Conservation (phyloP, 1,140 invertebrate species). For the Ceratitis capitata region DNA sequence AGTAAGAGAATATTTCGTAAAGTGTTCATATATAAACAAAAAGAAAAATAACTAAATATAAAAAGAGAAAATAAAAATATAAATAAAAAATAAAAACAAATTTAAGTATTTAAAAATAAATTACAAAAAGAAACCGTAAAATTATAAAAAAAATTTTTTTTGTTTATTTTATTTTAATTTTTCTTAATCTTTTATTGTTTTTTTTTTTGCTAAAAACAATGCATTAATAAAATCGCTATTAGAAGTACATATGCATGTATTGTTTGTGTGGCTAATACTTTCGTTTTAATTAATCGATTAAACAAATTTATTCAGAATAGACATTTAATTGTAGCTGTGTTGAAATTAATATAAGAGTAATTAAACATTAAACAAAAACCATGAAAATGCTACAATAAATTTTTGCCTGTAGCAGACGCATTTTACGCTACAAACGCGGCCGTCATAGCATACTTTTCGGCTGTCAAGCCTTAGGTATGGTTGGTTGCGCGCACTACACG, state of each 20-base stretch:
- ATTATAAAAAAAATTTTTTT: background rate
- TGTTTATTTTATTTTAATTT: too few relatives aligned
- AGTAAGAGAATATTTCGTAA: conserved; percentile 31
- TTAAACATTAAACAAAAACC: background rate
- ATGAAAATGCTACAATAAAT: background rate
- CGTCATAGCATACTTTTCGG: conserved; percentile 15
- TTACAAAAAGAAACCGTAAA: background rate
- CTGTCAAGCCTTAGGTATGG: background rate
- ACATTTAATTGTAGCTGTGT: background rate
- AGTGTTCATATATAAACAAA: conserved; percentile 32
- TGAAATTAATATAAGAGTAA: background rate
- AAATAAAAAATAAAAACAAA: background rate
- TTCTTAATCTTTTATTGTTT: background rate
- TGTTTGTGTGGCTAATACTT: background rate
- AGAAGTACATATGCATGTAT: background rate
- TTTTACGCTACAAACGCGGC: background rate
- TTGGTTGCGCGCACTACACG: background rate
- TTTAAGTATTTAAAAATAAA: conserved; percentile 6
- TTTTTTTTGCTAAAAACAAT: background rate
- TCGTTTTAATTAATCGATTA: background rate
- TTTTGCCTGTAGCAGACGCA: background rate
- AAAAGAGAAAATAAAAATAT: background rate
- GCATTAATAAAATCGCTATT: background rate
- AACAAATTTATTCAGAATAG: background rate
- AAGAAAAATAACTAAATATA: background rate